Evolutionary conservation across 2,797 vertebrate species (phyloP), one percentile per base, ranked within the genome.

Genomic region (Bovichtus variegatus): DNA sequence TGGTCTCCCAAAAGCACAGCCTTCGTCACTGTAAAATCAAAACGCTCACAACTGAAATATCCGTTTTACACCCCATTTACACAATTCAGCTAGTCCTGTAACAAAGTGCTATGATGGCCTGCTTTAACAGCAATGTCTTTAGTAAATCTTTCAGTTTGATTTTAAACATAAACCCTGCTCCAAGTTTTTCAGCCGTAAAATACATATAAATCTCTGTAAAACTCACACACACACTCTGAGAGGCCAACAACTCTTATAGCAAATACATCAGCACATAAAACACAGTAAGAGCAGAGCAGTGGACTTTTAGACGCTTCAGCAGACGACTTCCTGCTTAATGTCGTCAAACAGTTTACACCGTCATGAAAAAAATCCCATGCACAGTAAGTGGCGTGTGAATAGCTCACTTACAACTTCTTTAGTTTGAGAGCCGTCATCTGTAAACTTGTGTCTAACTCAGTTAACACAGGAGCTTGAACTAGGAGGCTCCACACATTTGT

Each of bases 251-350:
- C 15, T 64, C 54, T 43, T 3, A 38, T 19, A 75, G 29, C 13
- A n/a, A 34, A 67, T 78, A 82, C 82, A 77, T 83, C 67, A 59
- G 27, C 31, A 36, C 41, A 34, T 41, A 51, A 78, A 82, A 68
- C 36, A 69, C 31, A 59, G 49, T 0, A 27, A 34, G 38, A 71
- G 47, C 40, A 50, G 18, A 18, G 69, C 27, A 16, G 29, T 4
- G 34, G 60, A 55, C 64, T 53, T 62, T 46, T 29, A 41, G 43
- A 44, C 16, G 34, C 51, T 47, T 46, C 15, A 65, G 47, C 34
- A 15, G 50, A 49, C 5, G 3, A 34, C 65, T 71, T 74, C 69
- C 64, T 71, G 61, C 23, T 65, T 7, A 75, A 49, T 23, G 41
- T 74, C 65, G 31, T 74, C 27, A 61, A 58, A 51, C 19, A 49